Conservation (phyloP, 2,888 invertebrate genomes). For the Onchidella celtica region DNA sequence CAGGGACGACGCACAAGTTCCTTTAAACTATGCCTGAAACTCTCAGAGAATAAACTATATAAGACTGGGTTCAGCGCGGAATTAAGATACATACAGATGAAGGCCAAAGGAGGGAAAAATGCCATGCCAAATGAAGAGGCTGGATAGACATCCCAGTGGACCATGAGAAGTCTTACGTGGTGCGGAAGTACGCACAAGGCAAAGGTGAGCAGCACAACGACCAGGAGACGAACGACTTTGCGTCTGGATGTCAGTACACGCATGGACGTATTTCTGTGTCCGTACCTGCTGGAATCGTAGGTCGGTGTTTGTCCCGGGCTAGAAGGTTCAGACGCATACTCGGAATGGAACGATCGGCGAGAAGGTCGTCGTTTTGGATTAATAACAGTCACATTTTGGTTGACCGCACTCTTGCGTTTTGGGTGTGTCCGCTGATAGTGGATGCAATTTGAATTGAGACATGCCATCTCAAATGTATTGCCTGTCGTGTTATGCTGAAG, state of each 20-base stretch:
- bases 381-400: background rate
- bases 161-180: conserved; percentile 89
- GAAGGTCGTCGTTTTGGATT: background rate
- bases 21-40: conserved; percentile 91
- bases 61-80: conserved; percentile 94
- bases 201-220: conserved; percentile 93
- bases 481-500: background rate
- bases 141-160: conserved; percentile 86
- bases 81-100: conserved; percentile 92
- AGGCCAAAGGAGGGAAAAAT: conserved; percentile 89
- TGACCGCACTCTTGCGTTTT: conserved; percentile 12
- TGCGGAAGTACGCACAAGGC: conserved; percentile 94
- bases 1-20: conserved; percentile 80
- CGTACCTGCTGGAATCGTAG: background rate
- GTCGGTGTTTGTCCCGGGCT: background rate
- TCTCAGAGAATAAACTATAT: conserved; percentile 91
- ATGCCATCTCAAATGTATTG: background rate
- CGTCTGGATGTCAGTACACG: conserved; percentile 45
- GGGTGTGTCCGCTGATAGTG: conserved; percentile 4
- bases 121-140: conserved; percentile 35
- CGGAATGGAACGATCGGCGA: conserved; percentile 24
- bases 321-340: conserved; percentile 18
- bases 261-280: conserved; percentile 20
- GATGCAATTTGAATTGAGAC: background rate
- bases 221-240: conserved; percentile 88